These are phyloP conservation scores for Caenorhabditis japonica DNA, from an alignment of 2,888 invertebrate genomes.

Conservation along the genomic window DNA sequence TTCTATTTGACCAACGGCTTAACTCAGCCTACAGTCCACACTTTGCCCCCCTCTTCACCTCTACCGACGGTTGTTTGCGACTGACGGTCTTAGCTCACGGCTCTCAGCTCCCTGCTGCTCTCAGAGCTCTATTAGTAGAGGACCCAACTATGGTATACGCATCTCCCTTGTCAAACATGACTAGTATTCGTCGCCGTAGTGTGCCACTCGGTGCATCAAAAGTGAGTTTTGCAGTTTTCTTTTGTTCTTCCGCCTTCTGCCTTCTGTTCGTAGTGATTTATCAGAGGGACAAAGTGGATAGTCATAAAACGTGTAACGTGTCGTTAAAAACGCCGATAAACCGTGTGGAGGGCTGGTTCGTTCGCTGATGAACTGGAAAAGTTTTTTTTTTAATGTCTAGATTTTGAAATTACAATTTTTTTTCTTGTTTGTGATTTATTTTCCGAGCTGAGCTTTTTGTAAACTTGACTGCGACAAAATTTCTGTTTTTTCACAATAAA, in stretches of 20 bases:
- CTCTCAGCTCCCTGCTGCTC: conserved; percentile 1
- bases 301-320: background rate
- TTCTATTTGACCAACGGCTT: conserved; percentile 43
- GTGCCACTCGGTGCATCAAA: conserved; percentile 22
- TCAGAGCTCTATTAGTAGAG: conserved; percentile 1
- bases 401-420: no score
- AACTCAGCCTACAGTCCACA: conserved; percentile 13
- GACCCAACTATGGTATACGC: conserved; percentile 44
- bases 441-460: no score
- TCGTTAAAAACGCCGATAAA: background rate
- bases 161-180: conserved; percentile 40
- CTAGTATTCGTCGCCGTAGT: conserved; percentile 28
- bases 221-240: conserved; percentile 29
- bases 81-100: conserved; percentile 1
- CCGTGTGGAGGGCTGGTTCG: no score
- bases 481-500: no score
- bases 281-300: background rate
- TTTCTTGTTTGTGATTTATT: no score
- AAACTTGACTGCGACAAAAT: no score
- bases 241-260: no score
- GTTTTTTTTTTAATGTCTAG: no score
- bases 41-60: conserved; percentile 8
- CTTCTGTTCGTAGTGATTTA: no score
- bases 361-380: no score
- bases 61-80: conserved; percentile 33